phyloP scores from a whole-genome alignment of 2,797 vertebrate genomes.

The Hapalemur alaotrensis region DNA sequence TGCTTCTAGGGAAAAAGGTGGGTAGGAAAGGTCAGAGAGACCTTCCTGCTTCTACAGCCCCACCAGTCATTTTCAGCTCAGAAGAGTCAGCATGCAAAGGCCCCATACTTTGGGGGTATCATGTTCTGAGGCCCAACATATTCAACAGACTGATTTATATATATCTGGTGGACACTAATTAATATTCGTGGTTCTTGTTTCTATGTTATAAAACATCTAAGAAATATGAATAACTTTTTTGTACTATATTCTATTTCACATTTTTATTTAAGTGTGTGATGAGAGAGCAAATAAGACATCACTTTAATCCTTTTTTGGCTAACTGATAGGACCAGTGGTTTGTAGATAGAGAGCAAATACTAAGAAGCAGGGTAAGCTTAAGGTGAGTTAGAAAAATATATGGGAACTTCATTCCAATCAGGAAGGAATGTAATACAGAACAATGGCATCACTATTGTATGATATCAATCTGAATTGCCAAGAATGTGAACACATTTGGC shows the following conservation, averaged over 20 bases:
- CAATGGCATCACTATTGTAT: background rate
- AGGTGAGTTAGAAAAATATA: background rate
- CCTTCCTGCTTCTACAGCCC: background rate
- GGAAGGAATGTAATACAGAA: background rate
- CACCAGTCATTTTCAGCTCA: background rate
- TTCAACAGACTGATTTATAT: background rate
- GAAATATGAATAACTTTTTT: background rate
- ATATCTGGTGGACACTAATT: background rate
- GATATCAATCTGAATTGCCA: constrained; percentile 22
- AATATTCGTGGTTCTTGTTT: background rate
- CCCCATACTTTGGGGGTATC: background rate
- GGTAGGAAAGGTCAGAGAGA: background rate
- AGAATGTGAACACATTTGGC: background rate
- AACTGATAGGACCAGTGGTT: background rate
- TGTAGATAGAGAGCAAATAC: background rate
- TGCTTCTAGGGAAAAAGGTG: background rate
- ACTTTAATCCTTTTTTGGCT: background rate
- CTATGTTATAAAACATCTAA: background rate
- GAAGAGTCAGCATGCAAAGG: background rate
- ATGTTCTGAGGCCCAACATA: background rate
- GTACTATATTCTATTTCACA: background rate
- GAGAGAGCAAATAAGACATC: background rate
- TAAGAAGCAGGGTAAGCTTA: background rate
- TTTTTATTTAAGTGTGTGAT: background rate
- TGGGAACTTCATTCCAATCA: background rate